Percentiles rank a stretch among this genome's conserved stretches.
Evolutionary conservation across 2,113 vertebrate species (phyloP).

Genomic region (Equus przewalskii): DNA sequence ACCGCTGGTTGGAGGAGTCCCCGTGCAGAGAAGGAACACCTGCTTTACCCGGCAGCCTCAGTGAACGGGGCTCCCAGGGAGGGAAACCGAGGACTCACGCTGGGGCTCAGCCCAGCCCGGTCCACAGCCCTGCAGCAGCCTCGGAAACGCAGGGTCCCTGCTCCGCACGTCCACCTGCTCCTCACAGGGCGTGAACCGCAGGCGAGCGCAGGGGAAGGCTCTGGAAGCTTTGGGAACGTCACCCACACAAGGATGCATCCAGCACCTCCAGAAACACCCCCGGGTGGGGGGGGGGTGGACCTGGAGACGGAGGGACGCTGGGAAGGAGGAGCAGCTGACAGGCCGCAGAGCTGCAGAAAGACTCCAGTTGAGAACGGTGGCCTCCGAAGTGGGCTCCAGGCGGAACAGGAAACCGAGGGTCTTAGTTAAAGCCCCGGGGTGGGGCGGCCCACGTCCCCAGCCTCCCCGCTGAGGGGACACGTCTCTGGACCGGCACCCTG

Average conservation of each 20-base stretch:
- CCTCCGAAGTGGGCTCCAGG: neutral
- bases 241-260: too few relatives aligned
- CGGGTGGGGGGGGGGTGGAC: neutral
- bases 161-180: too few relatives aligned
- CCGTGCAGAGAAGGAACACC: fast-evolving
- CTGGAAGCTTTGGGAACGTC: neutral
- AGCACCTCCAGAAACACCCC: fast-evolving
- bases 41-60: neutral
- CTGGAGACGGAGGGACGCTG: fast-evolving
- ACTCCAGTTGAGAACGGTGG: fast-evolving
- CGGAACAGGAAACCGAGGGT: neutral
- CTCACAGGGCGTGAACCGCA: neutral
- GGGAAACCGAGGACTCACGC: fast-evolving
- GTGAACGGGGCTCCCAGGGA: neutral
- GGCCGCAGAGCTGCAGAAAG: neutral
- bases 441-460: too few relatives aligned
- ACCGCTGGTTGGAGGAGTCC: neutral
- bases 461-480: fast-evolving
- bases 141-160: too few relatives aligned
- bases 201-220: neutral
- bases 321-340: neutral
- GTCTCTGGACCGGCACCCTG: neutral
- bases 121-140: neutral
- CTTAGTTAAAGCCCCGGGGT: too few relatives aligned
- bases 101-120: neutral